A percentile compares a stretch with the other conserved stretches of the same genome.
These are phyloP conservation scores for Casuarius casuarius DNA, from an alignment of 2,113 vertebrate genomes.

Conservation along the genomic window DNA sequence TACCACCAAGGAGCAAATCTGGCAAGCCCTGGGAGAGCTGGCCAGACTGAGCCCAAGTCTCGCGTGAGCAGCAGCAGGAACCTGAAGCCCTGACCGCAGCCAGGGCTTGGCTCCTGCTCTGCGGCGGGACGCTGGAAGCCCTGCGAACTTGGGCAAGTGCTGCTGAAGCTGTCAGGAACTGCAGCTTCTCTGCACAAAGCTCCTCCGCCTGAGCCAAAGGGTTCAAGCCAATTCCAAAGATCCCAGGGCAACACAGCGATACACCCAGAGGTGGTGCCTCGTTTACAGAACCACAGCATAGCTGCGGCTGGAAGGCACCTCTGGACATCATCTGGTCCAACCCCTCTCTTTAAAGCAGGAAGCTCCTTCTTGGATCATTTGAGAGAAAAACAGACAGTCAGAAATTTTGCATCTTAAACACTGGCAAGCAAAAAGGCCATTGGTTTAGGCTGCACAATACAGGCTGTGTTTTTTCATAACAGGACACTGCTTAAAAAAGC, in stretches of 20 bases:
- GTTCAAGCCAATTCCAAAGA: not conserved
- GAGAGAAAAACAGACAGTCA: not conserved
- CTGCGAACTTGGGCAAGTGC: not conserved
- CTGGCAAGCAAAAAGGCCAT: not conserved
- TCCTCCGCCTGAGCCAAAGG: not conserved
- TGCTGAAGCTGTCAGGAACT: not conserved
- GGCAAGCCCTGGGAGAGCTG: not conserved
- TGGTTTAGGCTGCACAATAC: not conserved
- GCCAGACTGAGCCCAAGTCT: not conserved
- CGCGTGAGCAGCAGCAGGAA: not conserved
- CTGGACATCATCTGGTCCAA: not conserved
- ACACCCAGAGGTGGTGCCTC: not conserved
- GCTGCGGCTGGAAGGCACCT: not conserved
- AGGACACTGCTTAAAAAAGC: not conserved
- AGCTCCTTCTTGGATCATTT: not conserved
- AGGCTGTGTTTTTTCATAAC: not conserved
- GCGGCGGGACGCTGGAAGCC: not conserved
- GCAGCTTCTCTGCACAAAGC: not conserved
- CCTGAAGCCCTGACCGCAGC: not conserved
- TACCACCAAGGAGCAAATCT: not conserved
- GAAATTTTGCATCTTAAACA: not conserved
- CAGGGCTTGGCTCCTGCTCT: not conserved
- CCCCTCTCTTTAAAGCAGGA: not conserved
- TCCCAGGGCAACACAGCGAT: accelerated
- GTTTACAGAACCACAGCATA: not conserved